Base-by-base conservation (phyloP, 1,140 invertebrate species). In the Phymastichus coffea region DNA sequence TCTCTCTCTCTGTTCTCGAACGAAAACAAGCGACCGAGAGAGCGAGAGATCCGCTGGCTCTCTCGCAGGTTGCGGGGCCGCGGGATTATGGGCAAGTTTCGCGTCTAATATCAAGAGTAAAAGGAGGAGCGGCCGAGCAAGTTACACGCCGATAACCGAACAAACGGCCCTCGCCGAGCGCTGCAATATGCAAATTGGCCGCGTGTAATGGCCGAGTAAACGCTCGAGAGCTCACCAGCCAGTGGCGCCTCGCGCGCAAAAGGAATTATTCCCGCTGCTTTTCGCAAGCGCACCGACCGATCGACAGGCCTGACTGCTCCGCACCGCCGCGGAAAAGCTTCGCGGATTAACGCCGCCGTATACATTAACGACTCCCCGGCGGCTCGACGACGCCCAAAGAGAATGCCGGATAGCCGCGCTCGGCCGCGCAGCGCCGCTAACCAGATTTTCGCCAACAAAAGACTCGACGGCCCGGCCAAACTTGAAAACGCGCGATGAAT, bases 101-200 rank as follows among this genome's bases (percentile, higher is more conserved):
- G 28, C 28, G 33, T 37, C 15, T 44, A 49, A 56, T 56, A 46
- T 57, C 12, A 1, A 17, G 7, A 9, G 12, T 4, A 2, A 23
- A 3, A 17, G 1, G 10, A 35, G 19, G 33, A 41, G 17, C 40
- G 19, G 15, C 17, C 38, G 19, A 12, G 33, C 2, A 57, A 52
- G 38, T 51, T 52, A 62, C 33, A 56, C n/a, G n/a, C 28, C 37
- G 25, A 49, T 56, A 55, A 56, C 46, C 43, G 37, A 56, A 46
- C 22, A 23, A 9, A 14, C 56, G 2, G 3, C 28, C 7, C 26
- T 14, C 22, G 12, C 7, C 15, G n/a, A 25, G 17, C 46, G 20
- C 22, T 33, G 44, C 41, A 61, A 53, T 61, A 54, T 61, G 44
- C 43, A 55, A 61, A 61, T 61, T 55, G 38, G n/a, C 25, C 35